Evolutionary conservation across 2,113 vertebrate genomes (phyloP).

Genomic region (Rhinolophus ferrumequinum): DNA sequence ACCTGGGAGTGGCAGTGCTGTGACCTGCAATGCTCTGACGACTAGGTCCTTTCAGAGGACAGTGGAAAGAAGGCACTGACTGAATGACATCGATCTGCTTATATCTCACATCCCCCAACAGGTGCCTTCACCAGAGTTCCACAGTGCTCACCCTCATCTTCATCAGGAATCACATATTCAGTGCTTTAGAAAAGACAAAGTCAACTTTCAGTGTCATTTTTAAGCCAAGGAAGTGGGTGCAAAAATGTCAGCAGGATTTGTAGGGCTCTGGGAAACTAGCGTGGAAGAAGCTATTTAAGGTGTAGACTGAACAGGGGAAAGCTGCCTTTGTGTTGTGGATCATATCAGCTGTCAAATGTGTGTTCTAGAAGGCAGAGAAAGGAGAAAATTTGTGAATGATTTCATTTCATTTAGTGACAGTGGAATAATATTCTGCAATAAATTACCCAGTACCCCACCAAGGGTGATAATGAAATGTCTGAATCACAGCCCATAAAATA

Average conservation of each 20-base stretch:
- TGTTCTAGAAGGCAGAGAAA: slow-evolving; percentile 58
- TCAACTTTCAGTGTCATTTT: not conserved
- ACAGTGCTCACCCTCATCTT: not conserved
- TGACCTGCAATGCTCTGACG: not conserved
- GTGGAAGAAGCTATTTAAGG: not conserved
- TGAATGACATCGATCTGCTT: not conserved
- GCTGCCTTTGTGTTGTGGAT: slow-evolving; percentile 53
- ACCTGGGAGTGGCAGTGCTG: not conserved
- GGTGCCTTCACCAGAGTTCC: not conserved
- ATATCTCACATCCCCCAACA: not conserved
- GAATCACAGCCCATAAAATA: not conserved
- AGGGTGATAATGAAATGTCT: not conserved
- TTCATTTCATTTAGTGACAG: slow-evolving; percentile 55
- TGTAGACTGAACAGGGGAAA: not conserved
- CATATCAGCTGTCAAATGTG: not conserved
- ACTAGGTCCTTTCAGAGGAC: not conserved
- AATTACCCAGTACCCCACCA: not conserved
- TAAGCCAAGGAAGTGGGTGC: not conserved
- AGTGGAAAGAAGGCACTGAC: not conserved
- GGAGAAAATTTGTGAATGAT: slow-evolving; percentile 53
- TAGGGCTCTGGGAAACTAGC: not conserved
- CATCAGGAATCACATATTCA: not conserved
- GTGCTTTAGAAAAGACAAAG: not conserved
- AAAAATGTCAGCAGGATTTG: not conserved
- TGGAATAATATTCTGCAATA: slow-evolving; percentile 22